Percentiles rank a stretch among this genome's conserved stretches.
Conservation (phyloP, 2,888 invertebrate genomes). For the Pammene aurita region DNA sequence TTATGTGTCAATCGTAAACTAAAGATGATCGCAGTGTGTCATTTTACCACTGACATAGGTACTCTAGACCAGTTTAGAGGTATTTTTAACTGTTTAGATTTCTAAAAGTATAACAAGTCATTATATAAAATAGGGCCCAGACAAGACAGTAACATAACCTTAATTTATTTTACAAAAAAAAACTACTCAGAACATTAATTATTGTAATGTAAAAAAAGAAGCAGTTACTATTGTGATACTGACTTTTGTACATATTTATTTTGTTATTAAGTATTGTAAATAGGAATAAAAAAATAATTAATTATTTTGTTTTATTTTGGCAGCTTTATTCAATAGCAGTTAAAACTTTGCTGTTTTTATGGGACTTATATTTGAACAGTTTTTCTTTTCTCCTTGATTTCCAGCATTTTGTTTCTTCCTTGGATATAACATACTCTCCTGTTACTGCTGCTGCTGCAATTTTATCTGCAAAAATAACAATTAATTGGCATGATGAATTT, state of each 20-base stretch:
- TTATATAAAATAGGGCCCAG: no score
- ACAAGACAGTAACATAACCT: slow-evolving; percentile 4
- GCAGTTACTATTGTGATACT: slow-evolving; percentile 60
- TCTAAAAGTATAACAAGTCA: no score
- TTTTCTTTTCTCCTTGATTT: slow-evolving; percentile 81
- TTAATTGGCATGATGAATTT: no score
- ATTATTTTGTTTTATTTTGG: slow-evolving; percentile 23
- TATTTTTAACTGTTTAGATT: no score
- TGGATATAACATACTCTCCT: slow-evolving; percentile 74
- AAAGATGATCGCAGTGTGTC: no score
- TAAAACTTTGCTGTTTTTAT: slow-evolving; percentile 65
- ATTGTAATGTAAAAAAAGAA: slow-evolving; percentile 38
- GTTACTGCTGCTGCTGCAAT: slow-evolving; percentile 65
- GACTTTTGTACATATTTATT: slow-evolving; percentile 69
- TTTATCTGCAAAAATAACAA: slow-evolving; percentile 62
- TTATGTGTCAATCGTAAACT: no score
- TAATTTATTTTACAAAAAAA: slow-evolving; percentile 10
- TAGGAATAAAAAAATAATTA: slow-evolving; percentile 49
- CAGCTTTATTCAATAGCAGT: slow-evolving; percentile 45
- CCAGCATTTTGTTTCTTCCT: slow-evolving; percentile 80
- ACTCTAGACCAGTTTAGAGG: no score
- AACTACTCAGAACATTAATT: background rate
- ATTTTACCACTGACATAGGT: background rate
- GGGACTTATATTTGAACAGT: slow-evolving; percentile 73
- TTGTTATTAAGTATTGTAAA: slow-evolving; percentile 62